Evolutionary conservation across 2,797 vertebrate species (phyloP), one percentile per base, ranked within the genome.

Genomic region (Pachyuromys duprasi): DNA sequence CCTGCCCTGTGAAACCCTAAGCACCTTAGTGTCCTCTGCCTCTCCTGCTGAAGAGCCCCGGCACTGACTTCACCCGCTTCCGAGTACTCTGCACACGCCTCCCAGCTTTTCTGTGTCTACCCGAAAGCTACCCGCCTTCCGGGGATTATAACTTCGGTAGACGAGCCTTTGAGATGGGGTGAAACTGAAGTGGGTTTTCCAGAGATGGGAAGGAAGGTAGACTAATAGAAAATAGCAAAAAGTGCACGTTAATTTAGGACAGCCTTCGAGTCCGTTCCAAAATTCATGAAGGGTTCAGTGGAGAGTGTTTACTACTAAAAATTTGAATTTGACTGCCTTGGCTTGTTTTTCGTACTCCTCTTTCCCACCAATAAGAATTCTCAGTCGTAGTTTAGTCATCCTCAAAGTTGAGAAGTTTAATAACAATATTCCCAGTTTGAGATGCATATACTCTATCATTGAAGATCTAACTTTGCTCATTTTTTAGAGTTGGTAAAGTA

Each of bases 1-100:
- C 89, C 42, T 17, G 18, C 22, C 60, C n/a, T 7, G 76, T 31
- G 11, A 63, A n/a, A 13, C 63, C 20, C 20, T 5, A 4, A 72
- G 57, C 55, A 55, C 13, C 7, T 0, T 1, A 2, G 17, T 20
- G 2, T 26, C 80, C 20, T 3, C 80, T 0, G 12, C 2, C 53
- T n/a, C 6, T 55, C 42, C 12, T 0, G 8, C 45, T 2, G 62
- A 7, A 26, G 3, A 36, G 28, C 36, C 70, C 45, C 33, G 45
- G 39, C 60, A 36, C 49, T 4, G 31, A 72, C 13, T 55, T 0
- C 60, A 1, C 5, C 33, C 36, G 22, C 26, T 33, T 17, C 0
- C 12, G 55, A n/a, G 24, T 65, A 24, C 12, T 31, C 9, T 39
- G 62, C 63, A 33, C 57, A 20, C 9, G 62, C 26, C 12, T 42